Evolutionary conservation across 2,888 invertebrate species (phyloP).

Genomic region (Catocala sponsa): DNA sequence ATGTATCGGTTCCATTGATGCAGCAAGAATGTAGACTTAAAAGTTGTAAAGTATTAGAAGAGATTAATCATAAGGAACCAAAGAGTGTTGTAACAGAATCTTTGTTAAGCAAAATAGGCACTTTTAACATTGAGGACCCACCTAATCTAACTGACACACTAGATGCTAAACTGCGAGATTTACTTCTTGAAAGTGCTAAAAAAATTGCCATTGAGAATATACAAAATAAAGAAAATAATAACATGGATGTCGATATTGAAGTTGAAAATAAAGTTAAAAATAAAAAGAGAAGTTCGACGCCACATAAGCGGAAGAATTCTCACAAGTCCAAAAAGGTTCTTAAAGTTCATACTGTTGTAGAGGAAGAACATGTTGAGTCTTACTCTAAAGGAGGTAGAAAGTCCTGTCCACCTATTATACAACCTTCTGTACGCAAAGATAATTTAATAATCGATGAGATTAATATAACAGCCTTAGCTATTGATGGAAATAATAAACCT

Average conservation of each 20-base stretch:
- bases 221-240: constrained; percentile 26
- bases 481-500: constrained; percentile 35
- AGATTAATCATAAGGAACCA: constrained; percentile 35
- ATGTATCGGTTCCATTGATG: constrained; percentile 74
- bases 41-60: constrained; percentile 33
- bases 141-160: constrained; percentile 67
- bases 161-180: constrained; percentile 66
- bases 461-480: constrained; percentile 27
- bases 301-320: constrained; percentile 59
- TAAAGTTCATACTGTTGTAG: constrained; percentile 60
- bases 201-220: constrained; percentile 50
- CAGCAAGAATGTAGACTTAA: constrained; percentile 66
- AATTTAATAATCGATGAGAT: constrained; percentile 44
- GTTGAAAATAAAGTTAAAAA: constrained; percentile 45
- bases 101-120: constrained; percentile 60
- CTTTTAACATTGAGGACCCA: constrained; percentile 61
- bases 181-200: constrained; percentile 76
- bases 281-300: constrained; percentile 71
- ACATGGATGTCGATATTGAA: constrained; percentile 37
- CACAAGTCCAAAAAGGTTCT: constrained; percentile 51
- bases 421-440: constrained; percentile 43
- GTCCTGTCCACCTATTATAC: constrained; percentile 70
- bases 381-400: constrained; percentile 64
- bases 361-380: constrained; percentile 69
- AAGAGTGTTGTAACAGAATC: constrained; percentile 59